Evolutionary conservation across 2,113 vertebrate genomes (phyloP).

Genomic region (Prochilodus magdalenae): DNA sequence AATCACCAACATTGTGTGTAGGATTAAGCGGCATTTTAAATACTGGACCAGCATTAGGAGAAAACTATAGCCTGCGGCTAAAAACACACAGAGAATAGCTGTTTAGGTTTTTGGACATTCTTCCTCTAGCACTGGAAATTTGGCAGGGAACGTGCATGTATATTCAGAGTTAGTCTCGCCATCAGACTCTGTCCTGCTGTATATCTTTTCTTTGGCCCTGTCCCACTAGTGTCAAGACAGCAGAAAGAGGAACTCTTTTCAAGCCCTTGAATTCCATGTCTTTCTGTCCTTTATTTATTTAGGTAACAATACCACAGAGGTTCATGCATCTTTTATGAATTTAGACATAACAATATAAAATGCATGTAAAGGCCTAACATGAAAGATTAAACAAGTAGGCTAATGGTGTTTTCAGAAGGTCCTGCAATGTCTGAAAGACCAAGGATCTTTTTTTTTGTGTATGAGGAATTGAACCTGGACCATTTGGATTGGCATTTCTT

Average conservation of each 20-base stretch:
- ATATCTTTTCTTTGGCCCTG: slow-evolving; percentile 9
- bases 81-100: slow-evolving; percentile 13
- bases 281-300: neutral
- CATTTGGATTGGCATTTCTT: neutral
- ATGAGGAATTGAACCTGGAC: neutral
- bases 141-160: slow-evolving; percentile 1
- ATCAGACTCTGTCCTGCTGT: slow-evolving; percentile 26
- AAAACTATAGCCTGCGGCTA: slow-evolving; percentile 18
- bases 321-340: neutral
- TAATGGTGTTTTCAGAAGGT: neutral
- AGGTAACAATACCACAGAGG: neutral
- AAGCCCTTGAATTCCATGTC: neutral
- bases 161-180: slow-evolving; percentile 28
- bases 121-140: neutral
- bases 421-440: neutral
- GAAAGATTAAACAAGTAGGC: neutral
- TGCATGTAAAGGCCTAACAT: neutral
- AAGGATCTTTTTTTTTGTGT: neutral
- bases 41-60: slow-evolving; percentile 17
- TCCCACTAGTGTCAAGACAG: neutral
- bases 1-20: slow-evolving; percentile 11
- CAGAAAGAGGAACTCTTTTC: neutral
- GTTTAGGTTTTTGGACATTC: slow-evolving; percentile 25
- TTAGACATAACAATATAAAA: neutral
- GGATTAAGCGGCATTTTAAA: slow-evolving; percentile 18